Evolutionary conservation across 2,113 vertebrate species (phyloP), one percentile per base, ranked within the genome.

Genomic region (Cololabis saira): DNA sequence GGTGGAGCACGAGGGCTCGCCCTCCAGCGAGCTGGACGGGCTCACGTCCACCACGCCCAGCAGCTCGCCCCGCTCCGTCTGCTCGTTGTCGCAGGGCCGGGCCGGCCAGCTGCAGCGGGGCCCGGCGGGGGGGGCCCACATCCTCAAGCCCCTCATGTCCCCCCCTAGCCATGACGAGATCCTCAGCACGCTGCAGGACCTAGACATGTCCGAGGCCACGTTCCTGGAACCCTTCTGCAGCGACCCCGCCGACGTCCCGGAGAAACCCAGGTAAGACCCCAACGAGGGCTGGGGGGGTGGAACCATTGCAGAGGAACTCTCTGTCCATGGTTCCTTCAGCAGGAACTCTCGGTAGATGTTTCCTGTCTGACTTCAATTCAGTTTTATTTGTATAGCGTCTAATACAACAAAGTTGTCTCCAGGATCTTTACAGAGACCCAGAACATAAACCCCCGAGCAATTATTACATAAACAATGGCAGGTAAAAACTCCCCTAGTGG

Each of bases 161-260:
- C 97, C 98, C 37, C 98, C 98, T 16, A 98, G 95, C 82, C 95
- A 95, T 41, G 97, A 99, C 70, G 97, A 99, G 93, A 97, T 99
- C 75, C 89, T 97, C 86, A 92, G 94, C 84, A 98, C 96, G 58
- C 87, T 98, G 50, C 69, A 94, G 61, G 95, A 97, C 82, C 93
- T 98, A 67, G 94, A 98, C 79, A 95, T 99, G 0, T 94, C 97
- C 40, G 98, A 98, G 94, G 94, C 94, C 13, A 81, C 95, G 74
- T 98, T 98, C 84, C 95, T 97, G 88, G 98, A 99, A 64, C 97
- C 98, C 2, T 99, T 96, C 90, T 99, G 95, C 90, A 98, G 98
- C 76, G 94, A 99, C 83, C 97, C 98, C 61, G 95, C 95, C 33
- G 98, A 99, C 87, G 95, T 92, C 27, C 97, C 97, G 48, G 93